Conservation (phyloP, 2,888 invertebrate species). For the Standfussiana lucernea region DNA sequence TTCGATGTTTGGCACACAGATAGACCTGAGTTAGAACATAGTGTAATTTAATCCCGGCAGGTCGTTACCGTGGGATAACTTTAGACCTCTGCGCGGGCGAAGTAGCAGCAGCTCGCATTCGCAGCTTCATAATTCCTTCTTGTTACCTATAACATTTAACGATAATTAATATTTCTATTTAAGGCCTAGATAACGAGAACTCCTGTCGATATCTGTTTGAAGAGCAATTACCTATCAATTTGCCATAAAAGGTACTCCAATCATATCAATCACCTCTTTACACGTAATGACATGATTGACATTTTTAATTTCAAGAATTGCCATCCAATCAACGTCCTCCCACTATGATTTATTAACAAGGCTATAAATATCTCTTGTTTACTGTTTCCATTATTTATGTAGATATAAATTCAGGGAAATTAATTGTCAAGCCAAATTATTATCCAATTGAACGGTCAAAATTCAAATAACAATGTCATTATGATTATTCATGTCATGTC, state of each 20-base stretch:
- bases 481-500: no score
- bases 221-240: conserved; percentile 44
- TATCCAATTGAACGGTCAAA: background rate
- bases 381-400: background rate
- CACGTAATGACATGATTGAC: conserved; percentile 47
- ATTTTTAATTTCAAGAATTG: conserved; percentile 58
- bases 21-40: background rate
- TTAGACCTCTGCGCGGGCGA: background rate
- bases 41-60: background rate
- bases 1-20: background rate
- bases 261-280: conserved; percentile 12
- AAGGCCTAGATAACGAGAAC: background rate
- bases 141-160: background rate
- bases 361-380: background rate
- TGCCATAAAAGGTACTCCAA: conserved; percentile 12
- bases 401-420: background rate
- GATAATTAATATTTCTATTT: background rate
- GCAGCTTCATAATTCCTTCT: background rate
- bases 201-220: conserved; percentile 13
- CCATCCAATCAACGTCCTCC: conserved; percentile 18
- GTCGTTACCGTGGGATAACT: background rate
- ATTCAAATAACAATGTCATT: background rate
- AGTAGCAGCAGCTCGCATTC: background rate
- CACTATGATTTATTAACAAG: background rate
- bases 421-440: background rate